phyloP scores from a whole-genome alignment of 2,797 vertebrate species.

The Margarornis squamiger region DNA sequence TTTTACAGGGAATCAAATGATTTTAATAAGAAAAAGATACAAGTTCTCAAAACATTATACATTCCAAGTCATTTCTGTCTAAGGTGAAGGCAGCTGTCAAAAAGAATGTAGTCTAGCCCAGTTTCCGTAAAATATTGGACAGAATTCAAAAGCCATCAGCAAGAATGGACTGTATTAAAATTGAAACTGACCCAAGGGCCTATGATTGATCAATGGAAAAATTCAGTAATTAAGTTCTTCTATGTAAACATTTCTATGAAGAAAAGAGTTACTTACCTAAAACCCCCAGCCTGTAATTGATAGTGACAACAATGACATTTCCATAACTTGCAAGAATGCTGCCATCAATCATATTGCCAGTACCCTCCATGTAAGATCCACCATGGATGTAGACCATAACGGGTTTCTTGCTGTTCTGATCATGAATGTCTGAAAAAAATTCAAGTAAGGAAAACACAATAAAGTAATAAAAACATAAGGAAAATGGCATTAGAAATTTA shows the following conservation, averaged over 20 bases:
- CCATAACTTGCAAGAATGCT: constrained; percentile 96
- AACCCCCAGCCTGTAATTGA: constrained; percentile 94
- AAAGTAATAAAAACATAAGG: constrained; percentile 38
- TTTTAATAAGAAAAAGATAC: background rate
- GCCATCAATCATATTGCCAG: constrained; percentile 94
- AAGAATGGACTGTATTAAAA: background rate
- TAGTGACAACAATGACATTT: constrained; percentile 92
- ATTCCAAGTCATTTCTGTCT: background rate
- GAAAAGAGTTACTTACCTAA: constrained; percentile 83
- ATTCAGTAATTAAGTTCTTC: background rate
- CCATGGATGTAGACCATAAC: constrained; percentile 99
- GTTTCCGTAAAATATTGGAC: background rate
- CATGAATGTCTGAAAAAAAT: constrained; percentile 87
- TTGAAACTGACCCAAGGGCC: background rate
- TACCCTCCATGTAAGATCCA: constrained; percentile 96
- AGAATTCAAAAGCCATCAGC: background rate
- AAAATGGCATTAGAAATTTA: background rate
- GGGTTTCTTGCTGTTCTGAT: constrained; percentile 89
- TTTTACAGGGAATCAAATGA: background rate
- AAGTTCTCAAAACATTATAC: background rate
- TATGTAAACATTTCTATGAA: background rate
- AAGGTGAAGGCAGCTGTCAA: background rate
- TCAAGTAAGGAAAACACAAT: constrained; percentile 61
- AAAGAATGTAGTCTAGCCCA: background rate
- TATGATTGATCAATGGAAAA: background rate